A percentile compares a stretch with the other conserved stretches of the same genome.
Conservation (phyloP, 2,113 vertebrate genomes). For the Marmota flaviventris region DNA sequence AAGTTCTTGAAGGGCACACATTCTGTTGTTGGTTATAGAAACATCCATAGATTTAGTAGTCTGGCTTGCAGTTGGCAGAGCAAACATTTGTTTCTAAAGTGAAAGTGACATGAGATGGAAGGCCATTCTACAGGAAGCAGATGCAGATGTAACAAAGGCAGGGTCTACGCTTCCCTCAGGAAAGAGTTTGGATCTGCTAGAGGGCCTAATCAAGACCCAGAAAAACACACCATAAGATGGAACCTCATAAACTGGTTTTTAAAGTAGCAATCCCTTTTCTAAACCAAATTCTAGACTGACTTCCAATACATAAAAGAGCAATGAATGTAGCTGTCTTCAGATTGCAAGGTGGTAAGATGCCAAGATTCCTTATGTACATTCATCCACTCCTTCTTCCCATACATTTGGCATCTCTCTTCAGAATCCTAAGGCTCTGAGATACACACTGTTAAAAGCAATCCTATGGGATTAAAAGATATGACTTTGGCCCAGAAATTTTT, state of each 20-base stretch:
- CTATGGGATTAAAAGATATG: background rate
- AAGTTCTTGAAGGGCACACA: slow-evolving; percentile 11
- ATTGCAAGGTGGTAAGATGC: too few species aligned
- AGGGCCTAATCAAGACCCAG: background rate
- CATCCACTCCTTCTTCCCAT: background rate
- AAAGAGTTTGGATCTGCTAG: background rate
- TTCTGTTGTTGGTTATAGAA: background rate
- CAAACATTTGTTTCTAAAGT: slow-evolving; percentile 53
- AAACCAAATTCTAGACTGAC: slow-evolving; percentile 26
- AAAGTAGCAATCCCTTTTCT: background rate
- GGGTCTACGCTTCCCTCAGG: background rate
- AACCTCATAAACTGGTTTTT: background rate
- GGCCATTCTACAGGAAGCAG: background rate
- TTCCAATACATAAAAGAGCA: background rate
- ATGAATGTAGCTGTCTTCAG: background rate
- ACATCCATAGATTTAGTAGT: slow-evolving; percentile 47
- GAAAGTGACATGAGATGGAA: slow-evolving; percentile 42
- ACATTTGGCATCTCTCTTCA: background rate
- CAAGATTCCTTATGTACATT: too few species aligned
- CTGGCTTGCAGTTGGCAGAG: slow-evolving; percentile 57
- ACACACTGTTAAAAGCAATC: background rate
- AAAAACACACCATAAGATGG: background rate
- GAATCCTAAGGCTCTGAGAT: background rate
- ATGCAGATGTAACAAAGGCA: slow-evolving; percentile 5
- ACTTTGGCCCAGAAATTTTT: background rate